Conservation (phyloP, 2,113 vertebrate species). For the Gobio gobio region DNA sequence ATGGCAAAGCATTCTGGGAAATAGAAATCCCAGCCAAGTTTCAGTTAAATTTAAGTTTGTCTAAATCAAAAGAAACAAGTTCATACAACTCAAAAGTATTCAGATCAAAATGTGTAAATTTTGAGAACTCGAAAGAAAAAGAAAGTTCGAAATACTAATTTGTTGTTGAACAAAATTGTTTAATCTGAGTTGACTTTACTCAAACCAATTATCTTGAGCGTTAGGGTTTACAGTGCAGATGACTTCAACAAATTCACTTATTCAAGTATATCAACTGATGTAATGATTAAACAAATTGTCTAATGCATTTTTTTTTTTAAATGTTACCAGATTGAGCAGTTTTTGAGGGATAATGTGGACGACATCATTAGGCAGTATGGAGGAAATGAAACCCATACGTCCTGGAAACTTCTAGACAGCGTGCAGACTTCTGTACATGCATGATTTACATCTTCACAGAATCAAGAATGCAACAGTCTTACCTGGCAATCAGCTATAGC, state of each 20-base stretch:
- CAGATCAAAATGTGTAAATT: too few relatives aligned
- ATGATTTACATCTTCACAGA: neutral
- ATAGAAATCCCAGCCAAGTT: too few relatives aligned
- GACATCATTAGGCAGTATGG: constrained; percentile 55
- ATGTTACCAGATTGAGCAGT: constrained; percentile 57
- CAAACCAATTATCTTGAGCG: too few relatives aligned
- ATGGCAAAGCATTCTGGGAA: too few relatives aligned
- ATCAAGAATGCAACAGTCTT: constrained; percentile 14
- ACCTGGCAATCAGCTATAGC: neutral
- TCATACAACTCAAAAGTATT: too few relatives aligned
- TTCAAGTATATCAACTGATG: neutral
- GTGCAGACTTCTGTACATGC: constrained; percentile 66
- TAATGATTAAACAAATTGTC: neutral
- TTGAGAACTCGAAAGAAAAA: too few relatives aligned
- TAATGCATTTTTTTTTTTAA: neutral
- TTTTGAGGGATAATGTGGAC: constrained; percentile 41
- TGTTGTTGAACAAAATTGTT: too few relatives aligned
- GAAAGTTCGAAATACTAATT: too few relatives aligned
- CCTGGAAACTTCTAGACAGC: constrained; percentile 65
- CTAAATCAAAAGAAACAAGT: too few relatives aligned
- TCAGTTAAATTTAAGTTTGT: too few relatives aligned
- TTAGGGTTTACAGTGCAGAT: neutral
- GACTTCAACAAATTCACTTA: neutral
- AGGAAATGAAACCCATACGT: neutral
- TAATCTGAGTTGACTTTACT: too few relatives aligned